These are phyloP conservation scores for Patella vulgata DNA, from an alignment of 1,140 invertebrate species.

Conservation along the genomic window DNA sequence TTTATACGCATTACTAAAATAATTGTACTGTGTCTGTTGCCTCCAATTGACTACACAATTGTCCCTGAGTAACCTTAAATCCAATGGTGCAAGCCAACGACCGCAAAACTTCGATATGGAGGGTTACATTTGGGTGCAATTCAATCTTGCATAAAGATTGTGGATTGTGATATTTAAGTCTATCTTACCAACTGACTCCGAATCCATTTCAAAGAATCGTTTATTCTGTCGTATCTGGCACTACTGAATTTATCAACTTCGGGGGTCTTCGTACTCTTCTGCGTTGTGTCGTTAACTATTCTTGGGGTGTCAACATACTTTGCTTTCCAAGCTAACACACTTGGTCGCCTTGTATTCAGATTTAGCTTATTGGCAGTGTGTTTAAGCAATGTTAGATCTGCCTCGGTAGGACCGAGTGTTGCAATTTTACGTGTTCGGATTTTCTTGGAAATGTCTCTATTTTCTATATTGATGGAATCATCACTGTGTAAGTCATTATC, in stretches of 20 bases:
- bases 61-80: background rate
- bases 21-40: background rate
- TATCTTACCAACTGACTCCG: conserved; percentile 37
- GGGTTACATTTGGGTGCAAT: background rate
- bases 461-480: background rate
- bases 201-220: conserved; percentile 38
- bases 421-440: background rate
- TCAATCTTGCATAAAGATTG: background rate
- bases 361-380: conserved; percentile 29
- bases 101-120: background rate
- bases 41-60: background rate
- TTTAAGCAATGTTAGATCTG: conserved; percentile 22
- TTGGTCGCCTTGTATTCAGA: conserved; percentile 29
- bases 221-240: conserved; percentile 31
- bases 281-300: background rate
- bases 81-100: background rate
- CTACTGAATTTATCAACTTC: conserved; percentile 23
- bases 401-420: background rate
- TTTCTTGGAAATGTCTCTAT: too few species aligned
- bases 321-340: conserved; percentile 29
- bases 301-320: conserved; percentile 21
- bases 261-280: background rate
- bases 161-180: background rate
- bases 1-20: too few species aligned
- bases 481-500: conserved; percentile 5